These are phyloP conservation scores for Amaurobius ferox DNA, from an alignment of 2,888 invertebrate species.

Conservation along the genomic window DNA sequence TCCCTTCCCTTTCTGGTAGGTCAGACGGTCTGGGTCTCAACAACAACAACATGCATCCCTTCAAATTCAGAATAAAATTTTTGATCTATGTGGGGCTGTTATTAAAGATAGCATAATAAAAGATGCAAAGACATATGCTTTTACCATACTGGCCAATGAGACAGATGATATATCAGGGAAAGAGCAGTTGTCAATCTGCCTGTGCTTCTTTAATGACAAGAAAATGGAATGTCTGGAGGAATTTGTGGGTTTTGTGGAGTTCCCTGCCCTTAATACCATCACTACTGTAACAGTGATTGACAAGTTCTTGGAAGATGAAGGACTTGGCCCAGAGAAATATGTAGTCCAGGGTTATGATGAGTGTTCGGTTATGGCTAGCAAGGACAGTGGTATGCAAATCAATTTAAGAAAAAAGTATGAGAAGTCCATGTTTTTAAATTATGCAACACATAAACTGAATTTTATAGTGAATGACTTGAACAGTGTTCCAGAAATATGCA, in stretches of 20 bases:
- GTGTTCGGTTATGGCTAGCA: neutral
- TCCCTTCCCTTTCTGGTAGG: no score
- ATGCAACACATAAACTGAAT: neutral
- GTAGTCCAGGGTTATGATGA: neutral
- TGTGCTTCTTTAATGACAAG: neutral
- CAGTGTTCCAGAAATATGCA: neutral
- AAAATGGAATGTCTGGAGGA: neutral
- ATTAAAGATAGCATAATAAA: neutral
- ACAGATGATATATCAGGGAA: neutral
- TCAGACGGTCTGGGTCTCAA: no score
- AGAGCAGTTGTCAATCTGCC: neutral
- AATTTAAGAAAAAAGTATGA: neutral
- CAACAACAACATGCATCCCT: no score
- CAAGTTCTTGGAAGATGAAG: neutral
- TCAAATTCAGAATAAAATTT: neutral
- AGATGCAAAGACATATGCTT: neutral
- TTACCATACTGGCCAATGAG: neutral
- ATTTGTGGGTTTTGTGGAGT: neutral
- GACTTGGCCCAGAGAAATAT: neutral
- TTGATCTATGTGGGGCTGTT: neutral
- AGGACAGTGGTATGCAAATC: neutral
- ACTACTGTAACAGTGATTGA: neutral
- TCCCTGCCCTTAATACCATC: neutral
- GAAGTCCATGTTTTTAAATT: neutral
- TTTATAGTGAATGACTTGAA: neutral